Percentiles rank a stretch among this genome's conserved stretches.
Evolutionary conservation across 2,113 vertebrate genomes (phyloP).

Genomic region (Microtus pennsylvanicus): DNA sequence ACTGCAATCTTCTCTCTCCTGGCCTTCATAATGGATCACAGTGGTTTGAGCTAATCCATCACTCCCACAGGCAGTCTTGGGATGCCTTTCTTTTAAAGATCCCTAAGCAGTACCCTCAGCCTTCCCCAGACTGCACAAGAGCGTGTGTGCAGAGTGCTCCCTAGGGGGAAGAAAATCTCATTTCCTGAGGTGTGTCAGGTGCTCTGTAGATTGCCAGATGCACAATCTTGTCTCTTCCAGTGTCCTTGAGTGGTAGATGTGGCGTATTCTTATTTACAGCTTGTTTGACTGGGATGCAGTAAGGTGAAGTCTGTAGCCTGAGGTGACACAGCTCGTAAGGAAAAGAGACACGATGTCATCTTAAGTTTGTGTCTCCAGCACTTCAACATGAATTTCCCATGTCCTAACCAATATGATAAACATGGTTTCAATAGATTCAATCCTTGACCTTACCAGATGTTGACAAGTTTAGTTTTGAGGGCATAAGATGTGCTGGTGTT

Average conservation of each 20-base stretch:
- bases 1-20: conserved; percentile 53
- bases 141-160: neutral
- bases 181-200: neutral
- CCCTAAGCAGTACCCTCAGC: conserved; percentile 59
- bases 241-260: neutral
- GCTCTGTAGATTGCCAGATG: neutral
- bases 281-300: neutral
- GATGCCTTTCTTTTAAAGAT: conserved; percentile 53
- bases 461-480: neutral
- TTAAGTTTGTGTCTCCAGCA: neutral
- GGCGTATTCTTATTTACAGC: neutral
- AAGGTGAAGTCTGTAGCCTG: neutral
- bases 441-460: neutral
- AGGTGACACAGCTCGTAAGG: neutral
- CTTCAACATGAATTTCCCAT: conserved; percentile 1
- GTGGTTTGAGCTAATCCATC: conserved; percentile 55
- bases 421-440: conserved; percentile 20
- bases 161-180: neutral
- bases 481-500: neutral
- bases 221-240: neutral
- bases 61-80: conserved; percentile 3
- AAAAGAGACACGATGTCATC: neutral
- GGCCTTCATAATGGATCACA: conserved; percentile 74
- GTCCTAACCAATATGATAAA: conserved; percentile 48
- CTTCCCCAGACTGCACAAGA: neutral